A percentile compares a stretch with the other conserved stretches of the same genome.
Conservation (phyloP, 2,797 vertebrate genomes). For the Coracias cyanogaster region DNA sequence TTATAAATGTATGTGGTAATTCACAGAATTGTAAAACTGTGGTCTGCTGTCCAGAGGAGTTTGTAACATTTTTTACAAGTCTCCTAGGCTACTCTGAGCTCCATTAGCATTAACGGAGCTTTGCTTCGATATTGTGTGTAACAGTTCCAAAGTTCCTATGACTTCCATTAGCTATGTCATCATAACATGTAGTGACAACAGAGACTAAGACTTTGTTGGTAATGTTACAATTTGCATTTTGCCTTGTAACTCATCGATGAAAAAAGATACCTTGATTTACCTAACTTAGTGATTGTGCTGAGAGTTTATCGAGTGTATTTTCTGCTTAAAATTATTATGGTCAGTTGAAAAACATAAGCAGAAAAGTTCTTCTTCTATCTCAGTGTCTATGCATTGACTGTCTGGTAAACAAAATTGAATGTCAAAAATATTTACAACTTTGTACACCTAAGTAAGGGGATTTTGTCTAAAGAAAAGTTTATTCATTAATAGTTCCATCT, state of each 20-base stretch:
- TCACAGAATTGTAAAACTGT: not conserved
- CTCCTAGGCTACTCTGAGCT: not conserved
- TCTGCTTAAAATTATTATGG: not conserved
- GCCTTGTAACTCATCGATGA: not conserved
- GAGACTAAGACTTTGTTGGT: not conserved
- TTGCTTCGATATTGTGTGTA: not conserved
- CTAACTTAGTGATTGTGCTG: not conserved
- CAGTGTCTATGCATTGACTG: not conserved
- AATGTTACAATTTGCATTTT: not conserved
- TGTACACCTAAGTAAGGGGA: not conserved
- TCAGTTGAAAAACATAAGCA: not conserved
- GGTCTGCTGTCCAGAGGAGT: not conserved
- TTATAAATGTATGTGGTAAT: not conserved
- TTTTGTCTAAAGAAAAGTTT: not conserved
- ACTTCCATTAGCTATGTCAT: not conserved
- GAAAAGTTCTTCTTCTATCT: not conserved
- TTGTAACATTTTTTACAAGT: not conserved
- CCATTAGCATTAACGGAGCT: not conserved
- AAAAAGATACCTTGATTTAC: not conserved
- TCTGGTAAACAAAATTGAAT: not conserved
- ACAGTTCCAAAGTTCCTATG: not conserved
- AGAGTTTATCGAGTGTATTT: not conserved
- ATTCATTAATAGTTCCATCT: not conserved
- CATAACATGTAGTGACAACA: not conserved
- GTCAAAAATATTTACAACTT: not conserved